A percentile compares a stretch with the other conserved stretches of the same genome.
These are phyloP conservation scores for Raphicerus campestris DNA, from an alignment of 2,113 vertebrate species.

Conservation along the genomic window DNA sequence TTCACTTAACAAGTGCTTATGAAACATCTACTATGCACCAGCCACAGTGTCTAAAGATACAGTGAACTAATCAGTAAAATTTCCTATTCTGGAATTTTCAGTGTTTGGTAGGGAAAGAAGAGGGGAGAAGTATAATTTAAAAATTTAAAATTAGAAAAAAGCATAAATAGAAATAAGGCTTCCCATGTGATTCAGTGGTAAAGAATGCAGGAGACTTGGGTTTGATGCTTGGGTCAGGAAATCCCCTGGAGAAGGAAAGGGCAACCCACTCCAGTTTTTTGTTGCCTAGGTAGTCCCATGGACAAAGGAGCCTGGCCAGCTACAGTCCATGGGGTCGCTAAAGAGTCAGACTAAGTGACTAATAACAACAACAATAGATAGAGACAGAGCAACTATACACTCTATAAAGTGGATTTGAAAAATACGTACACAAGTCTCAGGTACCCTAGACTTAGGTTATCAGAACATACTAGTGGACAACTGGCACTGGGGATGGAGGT, in stretches of 20 bases:
- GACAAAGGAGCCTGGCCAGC: background rate
- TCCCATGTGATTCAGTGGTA: background rate
- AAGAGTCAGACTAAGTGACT: background rate
- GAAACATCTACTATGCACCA: background rate
- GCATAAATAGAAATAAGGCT: background rate
- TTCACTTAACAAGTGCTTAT: background rate
- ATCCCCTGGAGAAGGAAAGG: background rate
- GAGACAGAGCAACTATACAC: background rate
- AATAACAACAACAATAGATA: background rate
- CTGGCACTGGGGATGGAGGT: background rate
- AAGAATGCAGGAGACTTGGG: background rate
- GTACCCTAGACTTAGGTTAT: background rate
- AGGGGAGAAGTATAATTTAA: background rate
- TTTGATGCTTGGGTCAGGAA: background rate
- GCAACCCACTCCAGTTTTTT: background rate
- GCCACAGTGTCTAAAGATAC: background rate
- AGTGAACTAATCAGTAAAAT: background rate
- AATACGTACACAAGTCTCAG: background rate
- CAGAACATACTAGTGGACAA: background rate
- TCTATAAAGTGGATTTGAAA: background rate
- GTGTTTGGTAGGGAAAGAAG: background rate
- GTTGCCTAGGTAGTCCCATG: background rate
- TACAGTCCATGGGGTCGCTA: background rate
- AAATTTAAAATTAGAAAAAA: background rate
- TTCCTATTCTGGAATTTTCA: background rate